Base-by-base conservation (phyloP, 2,113 vertebrate species). In the Cololabis saira region DNA sequence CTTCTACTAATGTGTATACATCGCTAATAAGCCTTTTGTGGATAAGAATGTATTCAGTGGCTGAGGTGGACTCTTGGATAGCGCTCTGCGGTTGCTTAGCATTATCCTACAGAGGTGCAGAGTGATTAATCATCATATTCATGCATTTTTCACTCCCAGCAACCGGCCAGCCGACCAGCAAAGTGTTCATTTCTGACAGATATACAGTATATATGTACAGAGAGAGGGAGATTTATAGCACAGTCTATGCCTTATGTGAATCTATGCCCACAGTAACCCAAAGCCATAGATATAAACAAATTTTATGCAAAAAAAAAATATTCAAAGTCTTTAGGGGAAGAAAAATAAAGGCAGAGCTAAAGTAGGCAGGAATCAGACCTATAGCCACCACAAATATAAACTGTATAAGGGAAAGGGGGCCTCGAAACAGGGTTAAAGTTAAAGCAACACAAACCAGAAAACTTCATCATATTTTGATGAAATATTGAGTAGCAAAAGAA, bases 91-190 rank as follows among this genome's bases (percentile, higher is more conserved):
- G 88, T 77, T 84, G 76, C 80, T 79, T 77, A 81, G 78, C 74
- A 77, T 83, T 84, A 67, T 68, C 64, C 76, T 47, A 45, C 41
- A 83, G 48, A 74, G 45, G 50, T 62, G 43, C 63, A 51, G 43
- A 63, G 66, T 60, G 67, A 83, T 86, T 86, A 80, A 84, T 80
- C 76, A 82, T 69, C 69, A 69, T 50, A 78, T 71, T 56, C 41
- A 24, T 64, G 55, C 55, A 50, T 75, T 57, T 22, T 43, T 60
- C 58, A 47, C 61, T 59, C 72, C 67, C 67, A 61, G 76, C 76
- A 74, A 85, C 84, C 78, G 80, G 54, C 68, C 75, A 80, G 79
- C 74, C 79, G 78, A 82, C 81, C 71, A 66, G 67, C 56, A 74
- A 65, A 83, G 73, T 71, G 51, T 62, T 75, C 71, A 77, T 64